A percentile compares a stretch with the other conserved stretches of the same genome.
Evolutionary conservation across 2,113 vertebrate genomes (phyloP).

Genomic region (Romanogobio albipinnatus): DNA sequence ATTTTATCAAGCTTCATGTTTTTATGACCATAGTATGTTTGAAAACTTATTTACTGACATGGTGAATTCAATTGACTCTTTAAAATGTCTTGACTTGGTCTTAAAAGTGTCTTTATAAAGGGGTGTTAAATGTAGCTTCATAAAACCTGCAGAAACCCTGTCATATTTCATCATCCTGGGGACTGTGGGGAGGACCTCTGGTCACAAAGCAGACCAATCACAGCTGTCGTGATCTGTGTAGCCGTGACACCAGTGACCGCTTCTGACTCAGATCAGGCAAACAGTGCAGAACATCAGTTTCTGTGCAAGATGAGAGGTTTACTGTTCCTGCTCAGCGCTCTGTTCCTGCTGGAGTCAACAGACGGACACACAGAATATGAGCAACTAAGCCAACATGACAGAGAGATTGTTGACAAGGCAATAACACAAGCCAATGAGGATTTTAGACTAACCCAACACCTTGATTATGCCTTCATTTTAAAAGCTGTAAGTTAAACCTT

Average conservation of each 20-base stretch:
- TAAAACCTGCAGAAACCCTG: not conserved
- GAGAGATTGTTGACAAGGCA: not conserved
- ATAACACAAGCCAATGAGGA: not conserved
- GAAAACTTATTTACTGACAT: not conserved
- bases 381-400: not conserved
- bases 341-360: slow-evolving; percentile 19
- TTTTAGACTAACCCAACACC: not conserved
- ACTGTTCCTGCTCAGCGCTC: not conserved
- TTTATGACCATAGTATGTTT: not conserved
- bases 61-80: not conserved
- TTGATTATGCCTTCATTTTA: not conserved
- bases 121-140: not conserved
- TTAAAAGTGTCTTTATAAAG: not conserved
- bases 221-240: not conserved
- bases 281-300: not conserved
- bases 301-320: slow-evolving; percentile 22
- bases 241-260: not conserved
- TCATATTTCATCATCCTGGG: not conserved
- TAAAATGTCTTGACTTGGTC: not conserved
- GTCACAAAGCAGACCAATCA: not conserved
- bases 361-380: not conserved
- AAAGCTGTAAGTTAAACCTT: not conserved
- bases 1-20: too few species aligned
- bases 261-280: not conserved
- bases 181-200: not conserved